Evolutionary conservation across 2,113 vertebrate genomes (phyloP), one percentile per base, ranked within the genome.

Genomic region (Hypocryptadius cinnamomeus): DNA sequence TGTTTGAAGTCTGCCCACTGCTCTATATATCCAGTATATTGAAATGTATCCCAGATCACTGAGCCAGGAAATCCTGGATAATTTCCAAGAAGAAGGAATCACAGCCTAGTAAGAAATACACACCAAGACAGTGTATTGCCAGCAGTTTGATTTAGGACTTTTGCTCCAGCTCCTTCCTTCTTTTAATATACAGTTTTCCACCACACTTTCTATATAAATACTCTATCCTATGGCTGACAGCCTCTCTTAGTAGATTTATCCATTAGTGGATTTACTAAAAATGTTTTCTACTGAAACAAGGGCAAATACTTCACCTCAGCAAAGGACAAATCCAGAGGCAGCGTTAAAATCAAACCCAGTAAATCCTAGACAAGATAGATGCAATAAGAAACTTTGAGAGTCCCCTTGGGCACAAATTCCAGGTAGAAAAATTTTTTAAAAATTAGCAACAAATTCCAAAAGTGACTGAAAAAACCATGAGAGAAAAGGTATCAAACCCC

Each of bases 171-270:
- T 91, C 80, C 77, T 82, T 89, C 92, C 93, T 87, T 83, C 42
- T 86, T 94, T 87, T 89, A 94, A 92, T 92, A 92, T 14, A 85
- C 64, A 87, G 84, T 94, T 97, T 96, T 96, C 94, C 95, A 96
- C 79, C 76, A 81, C 64, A 57, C 71, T 92, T 87, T 93, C 88
- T 96, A 33, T 56, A 96, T 84, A 96, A 96, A 97, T 93, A 95
- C 76, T 47, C 68, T 15, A 57, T 74, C 69, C 89, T 44, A 40
- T 15, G 63, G 79, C 91, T 82, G 88, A 87, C 88, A 93, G 92
- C 80, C 91, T 78, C 94, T 56, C 63, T 21, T 30, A 61, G 65
- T 33, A 76, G 90, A 93, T 95, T 95, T 94, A 92, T 95, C 91
- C 18, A 17, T 45, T 24, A 56, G 79, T 40, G 73, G 89, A 92